A percentile compares a stretch with the other conserved stretches of the same genome.
Conservation (phyloP, 2,888 invertebrate genomes). For the Cacoxenus indagator region DNA sequence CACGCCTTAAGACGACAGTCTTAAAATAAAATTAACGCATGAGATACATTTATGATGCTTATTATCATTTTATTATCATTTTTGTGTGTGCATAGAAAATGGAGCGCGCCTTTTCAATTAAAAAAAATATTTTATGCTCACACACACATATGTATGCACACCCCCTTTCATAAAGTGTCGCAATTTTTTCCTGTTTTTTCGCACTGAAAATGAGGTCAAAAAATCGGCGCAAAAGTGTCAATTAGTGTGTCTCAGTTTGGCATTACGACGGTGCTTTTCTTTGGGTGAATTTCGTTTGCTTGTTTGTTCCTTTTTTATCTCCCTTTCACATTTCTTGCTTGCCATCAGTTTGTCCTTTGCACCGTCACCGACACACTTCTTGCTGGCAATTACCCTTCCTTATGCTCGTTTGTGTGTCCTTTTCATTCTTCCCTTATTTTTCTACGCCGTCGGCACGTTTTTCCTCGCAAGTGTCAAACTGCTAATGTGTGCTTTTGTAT, state of each 20-base stretch:
- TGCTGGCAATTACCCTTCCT: not conserved
- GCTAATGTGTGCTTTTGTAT: not conserved
- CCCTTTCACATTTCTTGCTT: not conserved
- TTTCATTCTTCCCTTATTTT: not conserved
- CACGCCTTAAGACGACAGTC: too few species aligned
- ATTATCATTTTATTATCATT: too few species aligned
- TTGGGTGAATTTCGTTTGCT: not conserved
- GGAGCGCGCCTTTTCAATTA: too few species aligned
- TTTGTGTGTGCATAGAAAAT: too few species aligned
- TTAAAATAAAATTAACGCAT: too few species aligned
- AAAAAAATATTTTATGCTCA: too few species aligned
- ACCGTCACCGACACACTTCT: not conserved
- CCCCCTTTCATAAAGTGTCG: too few species aligned
- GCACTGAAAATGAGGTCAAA: conserved; percentile 29
- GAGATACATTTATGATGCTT: too few species aligned
- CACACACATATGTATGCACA: too few species aligned
- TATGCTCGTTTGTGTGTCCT: not conserved
- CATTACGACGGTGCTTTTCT: not conserved
- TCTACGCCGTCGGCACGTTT: not conserved
- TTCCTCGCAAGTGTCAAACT: not conserved
- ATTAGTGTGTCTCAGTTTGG: conserved; percentile 16
- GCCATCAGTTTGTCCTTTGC: too few species aligned
- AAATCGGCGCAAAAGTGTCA: conserved; percentile 24
- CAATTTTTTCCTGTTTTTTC: not conserved
- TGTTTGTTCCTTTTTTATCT: not conserved